phyloP scores from a whole-genome alignment of 2,888 invertebrate species.

The Xylota sylvarum region DNA sequence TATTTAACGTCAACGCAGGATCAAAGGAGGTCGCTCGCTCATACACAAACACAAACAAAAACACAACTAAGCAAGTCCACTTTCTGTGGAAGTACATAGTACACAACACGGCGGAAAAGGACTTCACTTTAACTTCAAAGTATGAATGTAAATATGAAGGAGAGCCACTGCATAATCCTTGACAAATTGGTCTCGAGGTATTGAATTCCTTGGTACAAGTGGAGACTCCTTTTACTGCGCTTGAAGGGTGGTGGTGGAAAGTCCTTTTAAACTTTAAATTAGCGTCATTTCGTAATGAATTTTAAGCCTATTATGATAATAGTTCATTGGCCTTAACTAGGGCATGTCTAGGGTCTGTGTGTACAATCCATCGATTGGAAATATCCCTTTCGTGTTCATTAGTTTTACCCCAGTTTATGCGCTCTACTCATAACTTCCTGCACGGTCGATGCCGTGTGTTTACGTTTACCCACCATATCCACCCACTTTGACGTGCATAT shows the following conservation, averaged over 20 bases:
- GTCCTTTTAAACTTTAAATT: constrained; percentile 55
- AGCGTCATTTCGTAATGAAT: constrained; percentile 58
- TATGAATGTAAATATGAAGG: constrained; percentile 35
- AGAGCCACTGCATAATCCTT: constrained; percentile 50
- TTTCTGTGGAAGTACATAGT: not conserved
- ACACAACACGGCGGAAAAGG: constrained; percentile 11
- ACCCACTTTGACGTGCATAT: constrained; percentile 14
- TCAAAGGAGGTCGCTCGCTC: constrained; percentile 33
- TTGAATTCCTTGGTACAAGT: constrained; percentile 39
- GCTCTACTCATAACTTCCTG: constrained; percentile 18
- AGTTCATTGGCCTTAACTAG: constrained; percentile 44
- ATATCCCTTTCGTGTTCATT: constrained; percentile 26
- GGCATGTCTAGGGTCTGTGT: constrained; percentile 12
- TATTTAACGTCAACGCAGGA: constrained; percentile 62
- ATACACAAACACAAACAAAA: not conserved
- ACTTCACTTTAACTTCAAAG: constrained; percentile 37
- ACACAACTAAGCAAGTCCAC: not conserved
- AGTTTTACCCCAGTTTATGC: not conserved
- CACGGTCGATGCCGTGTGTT: not conserved
- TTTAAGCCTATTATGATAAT: constrained; percentile 39
- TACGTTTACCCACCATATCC: not conserved
- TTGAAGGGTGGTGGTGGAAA: constrained; percentile 9
- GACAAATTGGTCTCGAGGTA: constrained; percentile 61
- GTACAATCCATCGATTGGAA: constrained; percentile 50
- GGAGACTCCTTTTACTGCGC: constrained; percentile 40